Percentiles rank a stretch among this genome's conserved stretches.
These are phyloP conservation scores for Todiramphus saurophagus DNA, from an alignment of 2,113 vertebrate species.

Conservation along the genomic window DNA sequence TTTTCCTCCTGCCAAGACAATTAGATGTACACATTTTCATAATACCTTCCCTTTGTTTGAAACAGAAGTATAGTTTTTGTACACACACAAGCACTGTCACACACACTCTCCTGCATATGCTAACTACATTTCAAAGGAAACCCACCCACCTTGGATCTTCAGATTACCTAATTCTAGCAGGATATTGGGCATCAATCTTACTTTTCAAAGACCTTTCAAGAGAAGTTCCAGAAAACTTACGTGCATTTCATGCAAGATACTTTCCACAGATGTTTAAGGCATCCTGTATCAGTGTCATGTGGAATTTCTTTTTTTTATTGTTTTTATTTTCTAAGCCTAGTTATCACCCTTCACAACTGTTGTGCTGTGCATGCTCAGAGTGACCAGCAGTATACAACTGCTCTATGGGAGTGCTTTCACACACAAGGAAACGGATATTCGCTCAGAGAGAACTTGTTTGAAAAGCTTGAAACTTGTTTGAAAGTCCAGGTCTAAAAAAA, in stretches of 20 bases:
- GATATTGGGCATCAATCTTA: background rate
- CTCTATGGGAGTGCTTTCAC: background rate
- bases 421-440: background rate
- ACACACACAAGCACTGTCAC: background rate
- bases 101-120: fast-evolving
- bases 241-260: background rate
- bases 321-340: background rate
- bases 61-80: background rate
- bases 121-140: background rate
- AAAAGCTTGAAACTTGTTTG: background rate
- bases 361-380: background rate
- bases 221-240: background rate
- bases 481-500: background rate
- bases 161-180: background rate
- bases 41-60: background rate
- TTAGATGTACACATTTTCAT: background rate
- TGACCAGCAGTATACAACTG: background rate
- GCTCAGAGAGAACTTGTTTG: background rate
- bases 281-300: background rate
- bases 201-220: background rate
- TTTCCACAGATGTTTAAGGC: background rate
- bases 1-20: background rate
- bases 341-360: background rate
- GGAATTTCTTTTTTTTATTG: background rate
- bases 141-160: background rate